Conservation (phyloP, 1,140 invertebrate genomes). For the Heterodera carotae region DNA sequence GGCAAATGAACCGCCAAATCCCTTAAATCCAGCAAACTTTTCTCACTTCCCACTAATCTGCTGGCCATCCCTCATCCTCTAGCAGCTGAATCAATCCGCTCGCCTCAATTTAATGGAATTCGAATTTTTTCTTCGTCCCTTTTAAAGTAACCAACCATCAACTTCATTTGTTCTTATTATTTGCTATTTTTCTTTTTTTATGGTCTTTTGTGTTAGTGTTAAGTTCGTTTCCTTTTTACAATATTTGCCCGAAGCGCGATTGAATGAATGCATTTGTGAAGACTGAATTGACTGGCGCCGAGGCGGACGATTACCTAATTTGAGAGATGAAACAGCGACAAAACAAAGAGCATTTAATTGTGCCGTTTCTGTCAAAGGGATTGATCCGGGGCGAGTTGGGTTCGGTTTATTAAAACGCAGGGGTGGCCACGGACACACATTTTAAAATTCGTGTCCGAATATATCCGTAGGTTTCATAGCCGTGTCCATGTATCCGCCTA, state of each 20-base stretch:
- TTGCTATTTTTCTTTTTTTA: background rate
- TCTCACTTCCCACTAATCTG: background rate
- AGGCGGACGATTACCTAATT: too few species aligned
- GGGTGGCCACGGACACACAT: too few species aligned
- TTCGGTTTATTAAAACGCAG: too few species aligned
- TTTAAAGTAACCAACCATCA: too few species aligned
- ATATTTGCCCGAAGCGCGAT: background rate
- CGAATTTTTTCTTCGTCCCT: background rate
- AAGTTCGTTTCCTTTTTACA: background rate
- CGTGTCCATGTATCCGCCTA: too few species aligned
- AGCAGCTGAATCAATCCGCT: background rate
- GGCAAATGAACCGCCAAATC: background rate
- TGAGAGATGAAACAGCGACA: background rate
- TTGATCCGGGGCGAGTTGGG: too few species aligned
- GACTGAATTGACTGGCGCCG: too few species aligned
- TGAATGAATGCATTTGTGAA: too few species aligned
- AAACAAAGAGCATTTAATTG: background rate
- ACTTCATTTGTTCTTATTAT: background rate
- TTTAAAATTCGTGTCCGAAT: too few species aligned
- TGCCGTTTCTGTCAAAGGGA: background rate
- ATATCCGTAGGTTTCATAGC: too few species aligned
- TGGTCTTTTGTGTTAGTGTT: background rate
- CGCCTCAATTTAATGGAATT: too few species aligned
- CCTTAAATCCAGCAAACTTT: background rate
- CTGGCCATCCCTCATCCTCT: background rate